Percentiles rank a stretch among this genome's conserved stretches.
Conservation (phyloP, 2,797 vertebrate species). For the Amniataba percoides region DNA sequence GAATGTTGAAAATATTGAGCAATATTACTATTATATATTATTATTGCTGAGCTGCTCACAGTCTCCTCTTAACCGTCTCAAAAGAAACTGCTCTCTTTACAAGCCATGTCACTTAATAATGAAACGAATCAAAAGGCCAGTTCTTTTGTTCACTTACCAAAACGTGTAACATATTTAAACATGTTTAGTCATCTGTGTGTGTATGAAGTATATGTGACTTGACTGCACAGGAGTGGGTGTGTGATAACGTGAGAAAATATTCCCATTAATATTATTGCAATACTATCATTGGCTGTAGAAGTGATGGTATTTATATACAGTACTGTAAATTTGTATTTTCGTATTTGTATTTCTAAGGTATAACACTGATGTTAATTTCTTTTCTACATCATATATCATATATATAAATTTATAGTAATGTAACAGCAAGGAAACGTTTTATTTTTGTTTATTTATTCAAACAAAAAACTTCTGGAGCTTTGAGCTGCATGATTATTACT, state of each 20-base stretch:
- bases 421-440: neutral
- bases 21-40: no score
- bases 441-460: neutral
- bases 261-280: neutral
- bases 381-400: neutral
- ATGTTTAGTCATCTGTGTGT: neutral
- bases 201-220: neutral
- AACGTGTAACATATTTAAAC: neutral
- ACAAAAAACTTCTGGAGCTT: neutral
- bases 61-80: neutral
- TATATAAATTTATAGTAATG: neutral
- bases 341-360: neutral
- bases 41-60: conserved; percentile 3
- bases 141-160: neutral
- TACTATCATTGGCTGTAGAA: neutral
- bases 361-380: neutral
- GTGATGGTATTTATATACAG: neutral
- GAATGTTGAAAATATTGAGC: conserved; percentile 14
- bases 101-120: neutral
- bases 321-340: neutral
- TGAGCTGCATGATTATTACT: neutral
- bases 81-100: neutral
- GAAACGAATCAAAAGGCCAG: neutral
- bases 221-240: neutral
- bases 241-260: neutral